Conservation (phyloP, 2,113 vertebrate species). For the Pseudonaja textilis region DNA sequence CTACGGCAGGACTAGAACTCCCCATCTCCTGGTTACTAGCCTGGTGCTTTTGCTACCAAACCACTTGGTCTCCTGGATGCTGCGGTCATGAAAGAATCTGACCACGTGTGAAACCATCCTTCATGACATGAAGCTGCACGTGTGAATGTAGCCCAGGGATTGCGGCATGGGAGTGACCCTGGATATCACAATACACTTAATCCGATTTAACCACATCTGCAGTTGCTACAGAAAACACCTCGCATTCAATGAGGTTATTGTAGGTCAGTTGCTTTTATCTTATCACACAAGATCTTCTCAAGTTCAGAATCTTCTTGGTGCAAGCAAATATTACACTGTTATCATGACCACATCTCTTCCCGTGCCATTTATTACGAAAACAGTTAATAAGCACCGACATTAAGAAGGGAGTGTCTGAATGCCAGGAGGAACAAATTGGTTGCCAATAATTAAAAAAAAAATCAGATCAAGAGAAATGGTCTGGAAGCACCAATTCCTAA, state of each 20-base stretch:
- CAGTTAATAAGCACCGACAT: not conserved
- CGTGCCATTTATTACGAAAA: not conserved
- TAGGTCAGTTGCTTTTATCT: not conserved
- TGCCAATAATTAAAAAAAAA: not conserved
- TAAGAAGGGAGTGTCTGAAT: not conserved
- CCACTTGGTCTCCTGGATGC: not conserved
- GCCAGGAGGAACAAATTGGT: not conserved
- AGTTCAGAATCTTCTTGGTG: not conserved
- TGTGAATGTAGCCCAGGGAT: not conserved
- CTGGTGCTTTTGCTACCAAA: not conserved
- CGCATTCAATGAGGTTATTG: not conserved
- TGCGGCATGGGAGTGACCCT: not conserved
- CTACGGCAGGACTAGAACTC: no score
- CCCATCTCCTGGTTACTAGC: no score
- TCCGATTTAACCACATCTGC: no score
- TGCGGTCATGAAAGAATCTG: not conserved
- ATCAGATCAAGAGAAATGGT: no score
- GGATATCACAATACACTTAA: not conserved
- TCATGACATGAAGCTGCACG: not conserved
- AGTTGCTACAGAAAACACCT: not conserved
- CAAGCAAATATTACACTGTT: not conserved
- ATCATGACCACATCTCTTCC: not conserved
- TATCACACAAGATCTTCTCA: not conserved
- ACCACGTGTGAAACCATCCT: not conserved
- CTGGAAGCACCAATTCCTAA: not conserved